phyloP scores from a whole-genome alignment of 2,888 invertebrate genomes.

The Scaptodrosophila latifasciaeformis region DNA sequence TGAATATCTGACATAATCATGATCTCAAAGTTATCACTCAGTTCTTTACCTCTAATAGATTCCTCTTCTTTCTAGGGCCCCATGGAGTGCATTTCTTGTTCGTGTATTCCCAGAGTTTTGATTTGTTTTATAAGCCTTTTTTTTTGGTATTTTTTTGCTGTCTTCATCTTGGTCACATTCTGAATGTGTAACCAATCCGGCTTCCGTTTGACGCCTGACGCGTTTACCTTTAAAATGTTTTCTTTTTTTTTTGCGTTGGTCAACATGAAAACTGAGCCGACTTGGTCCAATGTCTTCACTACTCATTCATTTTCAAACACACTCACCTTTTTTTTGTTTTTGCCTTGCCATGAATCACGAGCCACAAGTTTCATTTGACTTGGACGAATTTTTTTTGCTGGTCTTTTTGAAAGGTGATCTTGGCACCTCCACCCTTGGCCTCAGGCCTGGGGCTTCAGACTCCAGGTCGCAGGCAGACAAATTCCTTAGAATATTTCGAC shows the following conservation, averaged over 20 bases:
- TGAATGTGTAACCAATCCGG: conserved; percentile 51
- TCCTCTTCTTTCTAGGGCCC: no score
- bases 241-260: no score
- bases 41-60: no score
- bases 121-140: conserved; percentile 1
- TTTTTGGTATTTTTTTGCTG: conserved; percentile 1
- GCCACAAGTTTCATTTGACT: conserved; percentile 15
- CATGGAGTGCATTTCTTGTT: no score
- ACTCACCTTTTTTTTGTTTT: conserved; percentile 9
- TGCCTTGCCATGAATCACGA: conserved; percentile 42
- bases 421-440: conserved; percentile 27
- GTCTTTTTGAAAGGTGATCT: conserved; percentile 45
- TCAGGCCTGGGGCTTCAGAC: neutral
- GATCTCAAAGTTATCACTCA: no score
- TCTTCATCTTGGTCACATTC: no score
- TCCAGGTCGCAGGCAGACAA: conserved; percentile 15
- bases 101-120: no score
- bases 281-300: conserved; percentile 16
- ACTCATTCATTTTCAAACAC: no score
- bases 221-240: no score
- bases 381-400: neutral
- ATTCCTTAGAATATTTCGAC: conserved; percentile 54
- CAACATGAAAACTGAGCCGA: conserved; percentile 48
- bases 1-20: no score
- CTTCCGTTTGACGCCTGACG: conserved; percentile 61